Conservation (phyloP, 1,140 invertebrate genomes). For the Musca domestica region DNA sequence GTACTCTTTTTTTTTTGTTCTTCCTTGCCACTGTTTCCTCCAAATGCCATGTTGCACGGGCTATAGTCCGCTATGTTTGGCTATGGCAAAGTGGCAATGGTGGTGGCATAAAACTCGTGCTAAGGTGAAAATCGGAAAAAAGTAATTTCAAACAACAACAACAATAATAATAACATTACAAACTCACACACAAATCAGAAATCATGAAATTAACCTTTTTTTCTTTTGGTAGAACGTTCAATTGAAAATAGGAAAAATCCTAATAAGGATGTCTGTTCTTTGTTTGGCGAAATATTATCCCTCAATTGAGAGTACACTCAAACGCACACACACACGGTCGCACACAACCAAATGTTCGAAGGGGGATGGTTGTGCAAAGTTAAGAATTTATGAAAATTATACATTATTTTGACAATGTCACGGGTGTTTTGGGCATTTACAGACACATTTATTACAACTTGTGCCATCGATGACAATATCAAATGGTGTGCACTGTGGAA, state of each 20-base stretch:
- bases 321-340: not conserved
- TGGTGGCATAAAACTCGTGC: not conserved
- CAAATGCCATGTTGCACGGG: not conserved
- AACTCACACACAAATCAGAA: not conserved
- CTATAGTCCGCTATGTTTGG: not conserved
- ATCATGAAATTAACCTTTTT: conserved; percentile 13
- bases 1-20: not conserved
- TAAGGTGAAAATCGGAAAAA: conserved; percentile 16
- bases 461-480: not conserved
- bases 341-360: too few relatives aligned
- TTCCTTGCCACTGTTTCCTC: not conserved
- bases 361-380: too few relatives aligned
- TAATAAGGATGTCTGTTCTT: not conserved
- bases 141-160: not conserved
- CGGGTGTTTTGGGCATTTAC: conserved; percentile 18
- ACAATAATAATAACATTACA: too few relatives aligned
- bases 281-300: not conserved
- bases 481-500: too few relatives aligned
- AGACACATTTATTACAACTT: conserved; percentile 19
- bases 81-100: not conserved
- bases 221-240: not conserved
- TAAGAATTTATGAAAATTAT: conserved; percentile 18
- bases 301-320: not conserved
- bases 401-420: conserved; percentile 21
- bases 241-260: conserved; percentile 2